Base-by-base conservation (phyloP, 2,797 vertebrate genomes). In the Spatula versicolor region DNA sequence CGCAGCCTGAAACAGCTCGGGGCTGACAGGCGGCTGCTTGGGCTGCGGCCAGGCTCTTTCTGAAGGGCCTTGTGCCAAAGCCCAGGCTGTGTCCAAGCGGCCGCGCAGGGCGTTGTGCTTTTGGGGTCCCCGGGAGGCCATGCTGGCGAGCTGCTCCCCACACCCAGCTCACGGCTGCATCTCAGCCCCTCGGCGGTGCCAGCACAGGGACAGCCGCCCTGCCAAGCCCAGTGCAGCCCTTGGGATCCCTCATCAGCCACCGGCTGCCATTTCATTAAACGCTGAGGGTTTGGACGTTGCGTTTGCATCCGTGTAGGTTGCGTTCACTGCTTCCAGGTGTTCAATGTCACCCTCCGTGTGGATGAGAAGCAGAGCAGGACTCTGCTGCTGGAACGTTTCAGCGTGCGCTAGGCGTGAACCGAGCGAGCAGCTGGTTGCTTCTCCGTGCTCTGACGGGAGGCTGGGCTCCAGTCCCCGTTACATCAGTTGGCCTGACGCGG, bases 311-410 rank as follows among this genome's bases (percentile, higher is more conserved):
- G 8, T 19, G 52, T 1, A 8, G 45, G 50, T 13, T 13, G 9
- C 11, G 60, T 0, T 21, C 4, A 4, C 1, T 2, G 31, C 58
- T 41, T 11, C 63, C 37, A 4, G 52, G 45, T 8, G 58, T 30
- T 6, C 2, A 13, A 8, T 39, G 7, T 14, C 69, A 7, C 5
- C 50, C 35, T 4, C 2, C 48, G 41, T 4, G 5, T 0, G 1
- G 35, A 4, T 2, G 66, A 13, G 72, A 28, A 37, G 35, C 21
- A 2, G 22, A 31, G 17, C 6, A 45, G 2, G 58, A 22, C 37
- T 8, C 66, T 8, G 13, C 54, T 3, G 31, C 88, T 52, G 91
- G 73, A 3, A 7, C 3, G 15, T 15, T 58, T 28, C 55, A 9
- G 12, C 0, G 8, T 0, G 1, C 15, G 25, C 8, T 28, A 21